Base-by-base conservation (phyloP, 2,888 invertebrate genomes). In the Osedax fenrisi region DNA sequence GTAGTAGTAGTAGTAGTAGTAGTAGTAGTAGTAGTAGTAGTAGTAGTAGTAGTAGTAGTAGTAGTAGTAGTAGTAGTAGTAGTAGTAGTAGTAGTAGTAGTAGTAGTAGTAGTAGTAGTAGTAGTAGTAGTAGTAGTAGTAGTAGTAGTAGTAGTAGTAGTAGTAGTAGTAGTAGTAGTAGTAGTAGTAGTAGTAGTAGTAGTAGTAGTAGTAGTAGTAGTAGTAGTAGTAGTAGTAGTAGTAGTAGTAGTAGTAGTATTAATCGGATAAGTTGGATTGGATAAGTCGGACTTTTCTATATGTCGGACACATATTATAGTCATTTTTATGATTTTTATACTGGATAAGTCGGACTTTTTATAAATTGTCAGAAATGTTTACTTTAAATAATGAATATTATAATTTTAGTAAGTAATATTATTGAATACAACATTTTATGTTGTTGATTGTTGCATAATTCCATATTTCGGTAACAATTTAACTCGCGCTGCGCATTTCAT, bases 161-260 rank as follows among this genome's bases (percentile, higher is more conserved):
- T 0, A 56, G 56, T 0, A 56, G 56, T 56, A 56, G 56, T 56
- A 66, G 64, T 64, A 66, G 73, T 66, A 66, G 64, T 66, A 66
- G 73, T 66, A 41, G 64, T 66, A 66, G 73, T 72, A 41, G 73
- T 64, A 66, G 64, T 64, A 64, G 72, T 64, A 64, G 64, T 72
- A 17, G 64, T 23, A 72, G 64, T 64, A 66, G 73, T 72, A 25
- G 64, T 64, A 64, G 64, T 72, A 64, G 73, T 72, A 64, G 73
- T 61, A 64, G 73, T 72, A 25, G 73, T 72, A 0, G 64, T 64
- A 66, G 73, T 72, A 2, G 64, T 72, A 62, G 64, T 25, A 62
- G 62, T 21, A 24, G 25, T 21, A 24, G 26, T 56, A 24, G 62
- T 2, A 61, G 59, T 62, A 27, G 67, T 68, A 26, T 70, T 77